These are phyloP conservation scores for Bubo bubo DNA, from an alignment of 2,113 vertebrate genomes.

Conservation along the genomic window DNA sequence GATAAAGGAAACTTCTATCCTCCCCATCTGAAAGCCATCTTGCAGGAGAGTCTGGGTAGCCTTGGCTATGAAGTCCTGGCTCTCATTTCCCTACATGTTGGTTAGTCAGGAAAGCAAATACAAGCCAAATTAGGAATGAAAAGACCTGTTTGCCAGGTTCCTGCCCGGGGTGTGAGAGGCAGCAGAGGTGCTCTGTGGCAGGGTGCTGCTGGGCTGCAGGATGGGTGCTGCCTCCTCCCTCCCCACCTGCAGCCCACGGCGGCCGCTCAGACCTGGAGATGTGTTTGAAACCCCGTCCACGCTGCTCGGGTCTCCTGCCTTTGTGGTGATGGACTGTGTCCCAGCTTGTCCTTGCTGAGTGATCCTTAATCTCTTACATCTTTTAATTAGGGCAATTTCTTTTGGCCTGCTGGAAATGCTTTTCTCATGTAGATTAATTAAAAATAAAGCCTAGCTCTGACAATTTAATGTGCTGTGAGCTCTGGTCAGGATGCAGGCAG, in stretches of 20 bases:
- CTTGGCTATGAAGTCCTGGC: fast-evolving
- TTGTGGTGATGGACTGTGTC: neutral
- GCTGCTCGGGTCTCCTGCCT: neutral
- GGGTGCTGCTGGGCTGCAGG: neutral
- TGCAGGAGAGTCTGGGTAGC: neutral
- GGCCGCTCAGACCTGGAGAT: neutral
- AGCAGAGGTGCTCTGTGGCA: neutral
- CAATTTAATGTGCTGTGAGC: neutral
- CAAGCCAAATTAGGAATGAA: neutral
- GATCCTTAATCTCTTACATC: neutral
- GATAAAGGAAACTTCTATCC: neutral
- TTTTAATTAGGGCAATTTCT: constrained; percentile 44
- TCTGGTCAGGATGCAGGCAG: neutral
- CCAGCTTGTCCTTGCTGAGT: neutral
- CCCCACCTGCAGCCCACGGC: neutral
- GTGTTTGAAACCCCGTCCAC: neutral
- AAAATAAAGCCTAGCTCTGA: neutral
- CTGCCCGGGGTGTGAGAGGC: neutral
- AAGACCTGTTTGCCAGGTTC: neutral
- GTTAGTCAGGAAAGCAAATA: neutral
- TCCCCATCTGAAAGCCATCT: neutral
- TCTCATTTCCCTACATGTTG: neutral
- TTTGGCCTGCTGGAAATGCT: neutral
- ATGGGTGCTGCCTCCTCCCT: neutral
- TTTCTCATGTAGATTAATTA: constrained; percentile 2